Evolutionary conservation across 2,113 vertebrate species (phyloP).

Genomic region (Cyanocitta stelleri): DNA sequence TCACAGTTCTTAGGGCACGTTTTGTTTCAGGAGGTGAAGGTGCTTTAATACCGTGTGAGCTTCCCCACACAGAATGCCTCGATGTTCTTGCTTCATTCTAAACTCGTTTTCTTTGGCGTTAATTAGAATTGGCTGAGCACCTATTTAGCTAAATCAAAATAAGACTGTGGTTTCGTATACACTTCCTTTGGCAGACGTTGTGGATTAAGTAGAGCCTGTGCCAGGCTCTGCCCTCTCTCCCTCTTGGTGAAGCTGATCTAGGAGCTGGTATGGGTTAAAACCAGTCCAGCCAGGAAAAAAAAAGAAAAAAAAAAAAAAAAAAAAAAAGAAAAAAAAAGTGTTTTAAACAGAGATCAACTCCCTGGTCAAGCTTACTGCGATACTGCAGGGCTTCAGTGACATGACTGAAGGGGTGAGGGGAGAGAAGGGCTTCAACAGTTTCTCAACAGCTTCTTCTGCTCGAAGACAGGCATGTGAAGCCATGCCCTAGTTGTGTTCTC

Average conservation of each 20-base stretch:
- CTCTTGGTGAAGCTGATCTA: neutral
- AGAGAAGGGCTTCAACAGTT: neutral
- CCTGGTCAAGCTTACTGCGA: neutral
- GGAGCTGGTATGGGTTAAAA: neutral
- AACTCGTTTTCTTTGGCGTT: slow-evolving; percentile 15
- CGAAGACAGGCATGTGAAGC: neutral
- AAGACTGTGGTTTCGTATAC: neutral
- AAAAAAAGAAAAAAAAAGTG: too few species aligned
- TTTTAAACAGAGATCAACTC: neutral
- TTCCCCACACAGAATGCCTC: neutral
- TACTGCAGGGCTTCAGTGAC: neutral
- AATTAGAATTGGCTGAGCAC: slow-evolving; percentile 34
- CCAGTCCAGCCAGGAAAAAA: neutral
- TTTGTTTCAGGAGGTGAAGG: neutral
- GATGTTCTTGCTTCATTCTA: neutral
- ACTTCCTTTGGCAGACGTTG: neutral
- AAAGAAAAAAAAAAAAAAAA: too few species aligned
- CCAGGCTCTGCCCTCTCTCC: slow-evolving; percentile 35
- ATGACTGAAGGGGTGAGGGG: neutral
- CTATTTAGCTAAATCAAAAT: slow-evolving; percentile 39
- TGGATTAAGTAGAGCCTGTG: slow-evolving; percentile 15
- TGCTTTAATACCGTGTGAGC: neutral
- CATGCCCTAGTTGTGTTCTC: slow-evolving; percentile 48
- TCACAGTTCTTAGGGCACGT: accelerated
- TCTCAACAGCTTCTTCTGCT: neutral